These are phyloP conservation scores for Fulica atra DNA, from an alignment of 2,113 vertebrate genomes.

Conservation along the genomic window DNA sequence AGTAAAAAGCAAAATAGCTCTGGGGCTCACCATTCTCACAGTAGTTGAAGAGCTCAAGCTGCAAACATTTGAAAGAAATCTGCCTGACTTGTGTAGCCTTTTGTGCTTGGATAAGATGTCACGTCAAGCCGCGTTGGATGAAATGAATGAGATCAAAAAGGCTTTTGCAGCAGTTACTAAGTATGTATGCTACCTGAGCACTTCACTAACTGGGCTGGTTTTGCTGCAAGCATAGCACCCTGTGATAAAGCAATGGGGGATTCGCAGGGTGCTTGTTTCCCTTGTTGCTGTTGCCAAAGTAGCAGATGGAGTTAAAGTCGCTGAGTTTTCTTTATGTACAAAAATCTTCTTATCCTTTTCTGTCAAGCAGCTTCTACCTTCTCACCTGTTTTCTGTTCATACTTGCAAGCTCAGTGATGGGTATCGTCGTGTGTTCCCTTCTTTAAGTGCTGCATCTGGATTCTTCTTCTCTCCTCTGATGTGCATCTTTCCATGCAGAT, in stretches of 20 bases:
- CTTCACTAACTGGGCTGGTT: neutral
- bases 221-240: neutral
- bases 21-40: slow-evolving; percentile 52
- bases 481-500: neutral
- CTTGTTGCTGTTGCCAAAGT: neutral
- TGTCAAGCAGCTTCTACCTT: neutral
- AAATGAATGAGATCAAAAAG: neutral
- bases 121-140: rapidly evolving
- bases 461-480: neutral
- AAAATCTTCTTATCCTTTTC: neutral
- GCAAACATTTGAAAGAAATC: rapidly evolving
- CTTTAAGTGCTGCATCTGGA: neutral
- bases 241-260: neutral
- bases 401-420: neutral
- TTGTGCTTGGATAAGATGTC: slow-evolving; percentile 27
- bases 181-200: neutral
- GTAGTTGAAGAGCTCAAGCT: rapidly evolving
- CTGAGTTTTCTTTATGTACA: neutral
- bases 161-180: rapidly evolving
- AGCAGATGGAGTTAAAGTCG: neutral
- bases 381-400: neutral
- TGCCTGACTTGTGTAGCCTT: slow-evolving; percentile 32
- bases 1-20: neutral
- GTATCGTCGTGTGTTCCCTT: neutral
- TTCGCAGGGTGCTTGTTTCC: too few species aligned